Conservation (phyloP, 2,888 invertebrate species). For the Diarsia rubi region DNA sequence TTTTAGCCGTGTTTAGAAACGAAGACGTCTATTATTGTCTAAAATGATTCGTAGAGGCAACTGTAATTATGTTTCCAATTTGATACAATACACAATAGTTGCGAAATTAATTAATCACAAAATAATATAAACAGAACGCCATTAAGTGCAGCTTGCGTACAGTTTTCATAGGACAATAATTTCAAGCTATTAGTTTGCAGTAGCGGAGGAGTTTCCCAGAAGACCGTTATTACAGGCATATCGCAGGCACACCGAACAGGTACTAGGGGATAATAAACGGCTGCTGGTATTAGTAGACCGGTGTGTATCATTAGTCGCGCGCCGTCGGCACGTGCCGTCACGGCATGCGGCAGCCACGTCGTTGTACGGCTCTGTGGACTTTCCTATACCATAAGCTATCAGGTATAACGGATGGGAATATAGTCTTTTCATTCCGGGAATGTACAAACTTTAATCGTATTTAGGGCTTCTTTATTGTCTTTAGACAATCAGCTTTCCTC, state of each 20-base stretch:
- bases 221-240: constrained; percentile 72
- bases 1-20: constrained; percentile 12
- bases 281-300: constrained; percentile 69
- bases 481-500: not conserved
- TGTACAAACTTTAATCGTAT: not conserved
- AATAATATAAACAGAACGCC: constrained; percentile 37
- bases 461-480: not conserved
- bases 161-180: constrained; percentile 60
- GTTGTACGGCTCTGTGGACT: constrained; percentile 25
- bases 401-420: not conserved
- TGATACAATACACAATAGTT: not conserved
- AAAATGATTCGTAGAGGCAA: not conserved
- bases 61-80: constrained; percentile 17
- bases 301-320: constrained; percentile 77
- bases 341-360: constrained; percentile 69
- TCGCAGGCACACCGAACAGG: constrained; percentile 50
- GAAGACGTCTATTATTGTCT: not conserved
- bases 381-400: not conserved
- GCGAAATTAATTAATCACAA: constrained; percentile 11
- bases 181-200: constrained; percentile 62
- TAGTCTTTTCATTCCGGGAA: not conserved
- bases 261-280: constrained; percentile 73
- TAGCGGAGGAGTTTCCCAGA: constrained; percentile 67
- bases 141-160: constrained; percentile 44
- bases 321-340: constrained; percentile 75